phyloP scores from a whole-genome alignment of 2,797 vertebrate species.

The Hapalemur alaotrensis region DNA sequence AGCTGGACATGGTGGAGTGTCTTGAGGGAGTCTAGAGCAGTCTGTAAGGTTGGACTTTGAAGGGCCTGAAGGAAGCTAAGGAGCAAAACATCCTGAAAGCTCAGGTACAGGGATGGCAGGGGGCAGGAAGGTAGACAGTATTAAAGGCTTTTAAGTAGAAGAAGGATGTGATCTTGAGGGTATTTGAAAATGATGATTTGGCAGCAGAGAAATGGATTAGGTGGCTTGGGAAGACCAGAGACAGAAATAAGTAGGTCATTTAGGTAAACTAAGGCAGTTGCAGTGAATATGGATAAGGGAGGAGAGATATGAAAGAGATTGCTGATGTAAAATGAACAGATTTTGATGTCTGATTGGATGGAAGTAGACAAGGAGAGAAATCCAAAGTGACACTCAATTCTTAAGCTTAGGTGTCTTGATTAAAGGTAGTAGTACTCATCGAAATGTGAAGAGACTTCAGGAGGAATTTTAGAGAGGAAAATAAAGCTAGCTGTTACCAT shows the following conservation, averaged over 20 bases:
- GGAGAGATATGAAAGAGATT: background rate
- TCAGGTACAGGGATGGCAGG: background rate
- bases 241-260: background rate
- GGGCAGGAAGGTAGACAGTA: background rate
- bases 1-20: background rate
- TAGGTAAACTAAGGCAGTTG: background rate
- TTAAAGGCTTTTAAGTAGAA: background rate
- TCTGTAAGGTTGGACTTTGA: background rate
- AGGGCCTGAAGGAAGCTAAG: background rate
- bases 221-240: background rate
- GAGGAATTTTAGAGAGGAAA: background rate
- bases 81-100: background rate
- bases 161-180: background rate
- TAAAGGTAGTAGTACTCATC: background rate
- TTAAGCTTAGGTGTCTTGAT: background rate
- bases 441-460: background rate
- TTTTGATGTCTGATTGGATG: background rate
- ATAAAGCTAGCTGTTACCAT: background rate
- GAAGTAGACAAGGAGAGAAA: background rate
- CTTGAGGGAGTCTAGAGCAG: background rate
- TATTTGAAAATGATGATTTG: background rate
- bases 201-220: background rate
- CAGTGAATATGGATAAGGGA: background rate
- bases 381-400: background rate
- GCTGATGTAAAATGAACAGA: background rate